These are phyloP conservation scores for Cerastoderma edule DNA, from an alignment of 2,888 invertebrate species.

Conservation along the genomic window DNA sequence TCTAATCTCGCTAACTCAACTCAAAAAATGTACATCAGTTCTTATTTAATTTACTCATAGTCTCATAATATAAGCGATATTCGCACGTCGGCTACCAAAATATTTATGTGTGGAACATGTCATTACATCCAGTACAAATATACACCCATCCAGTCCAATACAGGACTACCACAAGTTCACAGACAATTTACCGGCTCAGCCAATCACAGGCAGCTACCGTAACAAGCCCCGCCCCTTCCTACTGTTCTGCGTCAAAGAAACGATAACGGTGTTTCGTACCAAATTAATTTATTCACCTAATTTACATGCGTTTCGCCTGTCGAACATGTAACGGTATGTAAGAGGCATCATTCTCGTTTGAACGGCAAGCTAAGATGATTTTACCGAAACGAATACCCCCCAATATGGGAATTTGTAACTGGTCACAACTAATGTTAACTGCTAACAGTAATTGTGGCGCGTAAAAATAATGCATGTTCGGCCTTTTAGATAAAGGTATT, in stretches of 20 bases:
- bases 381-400: too few relatives aligned
- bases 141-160: not conserved
- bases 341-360: too few relatives aligned
- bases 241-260: conserved; percentile 39
- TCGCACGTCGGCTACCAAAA: conserved; percentile 32
- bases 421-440: too few relatives aligned
- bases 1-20: not conserved
- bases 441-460: too few relatives aligned
- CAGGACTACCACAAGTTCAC: conserved; percentile 17
- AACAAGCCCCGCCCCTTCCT: conserved; percentile 41
- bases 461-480: too few relatives aligned
- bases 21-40: not conserved
- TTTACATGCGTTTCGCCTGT: conserved; percentile 14
- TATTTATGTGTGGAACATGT: conserved; percentile 38
- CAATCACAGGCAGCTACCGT: conserved; percentile 50
- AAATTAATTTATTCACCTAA: conserved; percentile 16
- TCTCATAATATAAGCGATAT: not conserved
- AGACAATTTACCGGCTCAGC: conserved; percentile 29
- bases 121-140: conserved; percentile 41
- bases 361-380: too few relatives aligned
- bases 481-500: too few relatives aligned
- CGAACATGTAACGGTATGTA: too few relatives aligned
- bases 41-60: conserved; percentile 1
- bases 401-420: too few relatives aligned
- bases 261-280: conserved; percentile 20